These are phyloP conservation scores for Brenthis daphne DNA, from an alignment of 2,888 invertebrate genomes.

Conservation along the genomic window DNA sequence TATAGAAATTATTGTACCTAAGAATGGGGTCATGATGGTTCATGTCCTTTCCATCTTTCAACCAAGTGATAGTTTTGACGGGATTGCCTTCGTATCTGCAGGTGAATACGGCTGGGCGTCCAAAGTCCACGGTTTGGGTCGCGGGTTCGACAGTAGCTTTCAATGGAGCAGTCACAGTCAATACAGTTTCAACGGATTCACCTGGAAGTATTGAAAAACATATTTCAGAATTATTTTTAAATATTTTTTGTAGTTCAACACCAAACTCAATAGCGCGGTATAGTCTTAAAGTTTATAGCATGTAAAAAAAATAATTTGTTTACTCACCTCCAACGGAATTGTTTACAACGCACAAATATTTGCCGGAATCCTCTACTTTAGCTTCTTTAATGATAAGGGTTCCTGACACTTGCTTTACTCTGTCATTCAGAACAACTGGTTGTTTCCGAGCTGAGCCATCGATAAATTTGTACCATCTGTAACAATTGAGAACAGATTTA, in stretches of 20 bases:
- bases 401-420: slow-evolving; percentile 96
- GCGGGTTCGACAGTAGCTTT: slow-evolving; percentile 94
- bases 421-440: slow-evolving; percentile 93
- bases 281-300: not conserved
- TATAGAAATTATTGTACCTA: slow-evolving; percentile 53
- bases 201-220: slow-evolving; percentile 81
- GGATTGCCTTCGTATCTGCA: slow-evolving; percentile 96
- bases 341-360: slow-evolving; percentile 96
- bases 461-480: slow-evolving; percentile 96
- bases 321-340: slow-evolving; percentile 92
- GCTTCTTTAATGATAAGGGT: slow-evolving; percentile 96
- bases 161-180: slow-evolving; percentile 95
- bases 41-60: slow-evolving; percentile 94
- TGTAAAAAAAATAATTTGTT: not conserved
- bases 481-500: slow-evolving; percentile 81
- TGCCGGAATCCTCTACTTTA: slow-evolving; percentile 95
- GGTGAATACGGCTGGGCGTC: slow-evolving; percentile 94
- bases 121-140: slow-evolving; percentile 96
- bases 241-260: too few relatives aligned
- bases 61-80: slow-evolving; percentile 94
- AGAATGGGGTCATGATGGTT: slow-evolving; percentile 91
- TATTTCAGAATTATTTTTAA: not conserved
- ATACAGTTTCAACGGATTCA: slow-evolving; percentile 94
- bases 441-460: slow-evolving; percentile 93
- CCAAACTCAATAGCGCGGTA: too few relatives aligned